A percentile compares a stretch with the other conserved stretches of the same genome.
Evolutionary conservation across 2,113 vertebrate genomes (phyloP).

Genomic region (Podilymbus podiceps): DNA sequence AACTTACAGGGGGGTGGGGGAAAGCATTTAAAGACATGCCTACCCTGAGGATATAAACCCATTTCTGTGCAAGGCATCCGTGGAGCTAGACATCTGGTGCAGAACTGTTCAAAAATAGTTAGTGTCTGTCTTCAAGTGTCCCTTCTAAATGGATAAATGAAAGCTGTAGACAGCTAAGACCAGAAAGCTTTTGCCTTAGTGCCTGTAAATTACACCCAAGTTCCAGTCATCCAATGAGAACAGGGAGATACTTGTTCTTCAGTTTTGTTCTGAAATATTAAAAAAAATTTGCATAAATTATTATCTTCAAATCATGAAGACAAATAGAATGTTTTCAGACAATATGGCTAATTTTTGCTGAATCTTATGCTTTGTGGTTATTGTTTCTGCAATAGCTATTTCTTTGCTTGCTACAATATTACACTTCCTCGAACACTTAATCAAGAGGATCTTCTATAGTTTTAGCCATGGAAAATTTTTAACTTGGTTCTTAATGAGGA

Average conservation of each 20-base stretch:
- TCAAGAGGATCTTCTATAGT: not conserved
- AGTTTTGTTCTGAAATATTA: not conserved
- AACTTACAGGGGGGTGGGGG: accelerated
- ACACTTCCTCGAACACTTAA: not conserved
- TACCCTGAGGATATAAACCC: not conserved
- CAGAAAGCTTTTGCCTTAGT: not conserved
- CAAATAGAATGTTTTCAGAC: not conserved
- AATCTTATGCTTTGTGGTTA: not conserved
- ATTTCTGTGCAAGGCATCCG: not conserved
- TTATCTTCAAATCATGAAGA: not conserved
- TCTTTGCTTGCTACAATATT: not conserved
- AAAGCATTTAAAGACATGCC: not conserved
- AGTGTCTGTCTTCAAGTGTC: not conserved
- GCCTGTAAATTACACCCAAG: not conserved
- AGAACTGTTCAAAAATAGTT: not conserved
- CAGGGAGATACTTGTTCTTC: not conserved
- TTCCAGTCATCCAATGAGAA: not conserved
- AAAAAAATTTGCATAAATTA: not conserved
- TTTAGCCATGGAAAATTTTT: not conserved
- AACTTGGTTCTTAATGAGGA: not conserved
- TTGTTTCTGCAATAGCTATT: not conserved
- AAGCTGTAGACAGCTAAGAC: not conserved
- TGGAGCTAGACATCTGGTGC: not conserved
- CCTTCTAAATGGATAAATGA: not conserved
- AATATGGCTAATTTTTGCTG: not conserved